A percentile compares a stretch with the other conserved stretches of the same genome.
phyloP scores from a whole-genome alignment of 1,140 invertebrate genomes.

The Mycetomoellerius zeteki region DNA sequence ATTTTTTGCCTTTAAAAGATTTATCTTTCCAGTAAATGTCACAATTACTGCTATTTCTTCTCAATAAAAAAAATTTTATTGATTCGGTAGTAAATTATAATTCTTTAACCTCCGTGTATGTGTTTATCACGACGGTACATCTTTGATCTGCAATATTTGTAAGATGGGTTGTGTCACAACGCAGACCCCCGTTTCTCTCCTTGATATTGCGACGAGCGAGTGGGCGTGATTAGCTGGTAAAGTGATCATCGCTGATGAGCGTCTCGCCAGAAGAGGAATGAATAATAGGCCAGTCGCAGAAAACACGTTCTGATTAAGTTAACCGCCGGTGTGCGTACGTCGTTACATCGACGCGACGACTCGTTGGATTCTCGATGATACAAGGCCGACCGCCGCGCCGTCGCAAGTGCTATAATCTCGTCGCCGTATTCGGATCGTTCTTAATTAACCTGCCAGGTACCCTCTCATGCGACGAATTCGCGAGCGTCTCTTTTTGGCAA shows the following conservation, averaged over 20 bases:
- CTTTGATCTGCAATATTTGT: slow-evolving; percentile 20
- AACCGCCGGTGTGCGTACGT: slow-evolving; percentile 67
- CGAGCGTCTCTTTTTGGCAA: neutral
- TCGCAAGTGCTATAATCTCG: slow-evolving; percentile 67
- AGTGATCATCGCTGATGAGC: slow-evolving; percentile 69
- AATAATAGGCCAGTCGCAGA: slow-evolving; percentile 71
- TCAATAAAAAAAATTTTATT: neutral
- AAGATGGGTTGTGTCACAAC: neutral
- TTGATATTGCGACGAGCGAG: slow-evolving; percentile 40
- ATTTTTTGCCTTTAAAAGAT: neutral
- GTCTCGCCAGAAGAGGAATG: slow-evolving; percentile 65
- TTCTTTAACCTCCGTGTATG: neutral
- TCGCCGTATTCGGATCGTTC: slow-evolving; percentile 72
- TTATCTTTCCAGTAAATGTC: neutral
- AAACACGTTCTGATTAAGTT: slow-evolving; percentile 78
- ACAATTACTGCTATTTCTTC: neutral
- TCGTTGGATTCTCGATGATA: slow-evolving; percentile 58
- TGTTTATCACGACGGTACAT: neutral
- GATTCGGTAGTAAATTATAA: slow-evolving; percentile 10
- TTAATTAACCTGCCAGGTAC: slow-evolving; percentile 71
- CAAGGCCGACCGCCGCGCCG: slow-evolving; percentile 66
- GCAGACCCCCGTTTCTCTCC: slow-evolving; percentile 8
- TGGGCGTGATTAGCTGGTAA: slow-evolving; percentile 68
- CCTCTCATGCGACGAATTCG: slow-evolving; percentile 25
- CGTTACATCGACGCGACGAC: slow-evolving; percentile 70